phyloP scores from a whole-genome alignment of 92 coral and sea anemone genomes.

The Pocillopora grandis region DNA sequence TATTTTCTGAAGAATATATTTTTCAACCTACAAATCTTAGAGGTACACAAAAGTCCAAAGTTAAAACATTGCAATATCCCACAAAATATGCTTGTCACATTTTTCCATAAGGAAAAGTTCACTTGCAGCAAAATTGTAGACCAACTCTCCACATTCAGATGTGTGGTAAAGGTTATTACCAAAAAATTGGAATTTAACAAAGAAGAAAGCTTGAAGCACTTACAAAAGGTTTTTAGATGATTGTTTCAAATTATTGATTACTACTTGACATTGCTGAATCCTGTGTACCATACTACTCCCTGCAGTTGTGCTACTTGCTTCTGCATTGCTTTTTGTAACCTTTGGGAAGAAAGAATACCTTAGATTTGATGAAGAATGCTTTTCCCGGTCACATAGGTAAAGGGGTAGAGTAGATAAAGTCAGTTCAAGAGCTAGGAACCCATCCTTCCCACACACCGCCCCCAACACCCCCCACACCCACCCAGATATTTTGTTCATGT shows the following conservation, averaged over 20 bases:
- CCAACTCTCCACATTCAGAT: too few species aligned
- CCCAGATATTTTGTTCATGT: too few species aligned
- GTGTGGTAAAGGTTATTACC: neutral
- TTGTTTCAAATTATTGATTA: slow-evolving; percentile 4
- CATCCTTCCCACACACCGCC: too few species aligned
- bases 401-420: neutral
- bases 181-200: neutral
- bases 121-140: too few species aligned
- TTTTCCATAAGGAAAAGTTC: too few species aligned
- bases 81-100: too few species aligned
- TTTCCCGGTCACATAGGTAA: neutral
- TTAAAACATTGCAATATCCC: too few species aligned
- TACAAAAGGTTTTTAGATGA: slow-evolving; percentile 41
- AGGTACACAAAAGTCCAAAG: too few species aligned
- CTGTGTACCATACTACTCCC: neutral
- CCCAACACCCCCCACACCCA: too few species aligned
- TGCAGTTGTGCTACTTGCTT: neutral
- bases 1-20: too few species aligned
- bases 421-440: neutral
- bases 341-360: neutral
- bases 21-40: too few species aligned
- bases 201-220: neutral
- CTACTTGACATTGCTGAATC: slow-evolving; percentile 31
- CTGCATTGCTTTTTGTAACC: slow-evolving; percentile 15
- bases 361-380: neutral